Conservation (phyloP, 2,113 vertebrate genomes). For the Gymnocephalus cernua region DNA sequence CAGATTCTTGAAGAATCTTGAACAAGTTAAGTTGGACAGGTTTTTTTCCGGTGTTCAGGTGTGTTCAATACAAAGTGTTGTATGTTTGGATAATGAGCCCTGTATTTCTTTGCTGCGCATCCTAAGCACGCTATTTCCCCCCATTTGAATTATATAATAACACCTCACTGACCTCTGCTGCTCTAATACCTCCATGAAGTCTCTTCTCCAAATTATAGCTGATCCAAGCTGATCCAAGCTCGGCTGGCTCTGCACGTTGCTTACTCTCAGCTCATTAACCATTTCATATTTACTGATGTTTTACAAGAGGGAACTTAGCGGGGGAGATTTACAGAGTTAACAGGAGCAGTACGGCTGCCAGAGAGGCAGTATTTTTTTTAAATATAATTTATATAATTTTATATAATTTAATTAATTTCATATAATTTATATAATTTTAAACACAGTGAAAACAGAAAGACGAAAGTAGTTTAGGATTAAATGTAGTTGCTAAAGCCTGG, state of each 20-base stretch:
- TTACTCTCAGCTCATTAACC: slow-evolving; percentile 52
- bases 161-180: slow-evolving; percentile 58
- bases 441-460: neutral
- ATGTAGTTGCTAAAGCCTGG: slow-evolving; percentile 15
- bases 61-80: slow-evolving; percentile 9
- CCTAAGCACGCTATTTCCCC: slow-evolving; percentile 13
- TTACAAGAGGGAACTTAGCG: slow-evolving; percentile 16
- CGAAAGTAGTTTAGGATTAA: slow-evolving; percentile 11
- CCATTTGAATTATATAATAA: slow-evolving; percentile 51
- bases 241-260: slow-evolving; percentile 41
- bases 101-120: slow-evolving; percentile 31
- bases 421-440: neutral
- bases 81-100: slow-evolving; percentile 16
- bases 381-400: neutral
- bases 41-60: neutral
- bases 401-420: too few species aligned
- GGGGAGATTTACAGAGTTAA: slow-evolving; percentile 21
- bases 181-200: slow-evolving; percentile 52
- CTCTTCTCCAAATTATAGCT: slow-evolving; percentile 46
- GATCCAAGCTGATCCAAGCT: slow-evolving; percentile 18
- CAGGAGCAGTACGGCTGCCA: slow-evolving; percentile 7
- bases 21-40: neutral
- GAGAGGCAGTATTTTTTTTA: slow-evolving; percentile 2
- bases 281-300: slow-evolving; percentile 47
- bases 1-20: neutral